Percentiles rank a stretch among this genome's conserved stretches.
Evolutionary conservation across 2,113 vertebrate genomes (phyloP).

Genomic region (Caranx ignobilis): DNA sequence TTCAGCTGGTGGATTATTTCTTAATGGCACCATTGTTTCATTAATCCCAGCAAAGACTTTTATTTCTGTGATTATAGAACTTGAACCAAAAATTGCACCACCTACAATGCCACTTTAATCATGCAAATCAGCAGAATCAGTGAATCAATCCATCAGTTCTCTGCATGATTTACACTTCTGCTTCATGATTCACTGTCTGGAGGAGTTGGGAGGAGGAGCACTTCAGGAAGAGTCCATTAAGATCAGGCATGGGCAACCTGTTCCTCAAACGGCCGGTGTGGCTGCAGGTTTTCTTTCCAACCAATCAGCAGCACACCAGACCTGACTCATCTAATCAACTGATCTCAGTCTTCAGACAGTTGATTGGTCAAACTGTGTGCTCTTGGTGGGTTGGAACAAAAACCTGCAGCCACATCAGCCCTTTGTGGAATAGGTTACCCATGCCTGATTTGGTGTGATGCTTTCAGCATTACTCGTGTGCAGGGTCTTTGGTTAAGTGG

Average conservation of each 20-base stretch:
- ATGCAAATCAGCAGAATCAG: constrained; percentile 44
- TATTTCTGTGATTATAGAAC: background rate
- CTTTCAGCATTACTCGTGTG: constrained; percentile 3
- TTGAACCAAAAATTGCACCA: background rate
- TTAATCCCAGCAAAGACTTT: background rate
- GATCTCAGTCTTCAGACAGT: no score
- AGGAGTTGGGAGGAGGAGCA: constrained; percentile 8
- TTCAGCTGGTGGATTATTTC: background rate
- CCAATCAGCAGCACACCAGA: no score
- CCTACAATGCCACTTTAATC: constrained; percentile 58
- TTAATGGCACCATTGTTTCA: background rate
- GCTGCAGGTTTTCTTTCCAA: no score
- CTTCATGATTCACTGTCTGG: constrained; percentile 36
- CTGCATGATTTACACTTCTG: constrained; percentile 21
- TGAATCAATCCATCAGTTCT: constrained; percentile 17
- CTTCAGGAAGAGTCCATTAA: constrained; percentile 12
- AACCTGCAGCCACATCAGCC: no score
- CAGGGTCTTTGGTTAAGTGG: background rate
- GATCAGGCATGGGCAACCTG: background rate
- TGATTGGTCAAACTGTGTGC: no score
- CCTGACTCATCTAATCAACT: no score
- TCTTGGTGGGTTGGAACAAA: no score
- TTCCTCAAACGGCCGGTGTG: no score
- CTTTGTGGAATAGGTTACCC: no score
- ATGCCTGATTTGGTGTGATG: background rate